phyloP scores from a whole-genome alignment of 2,113 vertebrate species.

The Dolichotis patagonum region DNA sequence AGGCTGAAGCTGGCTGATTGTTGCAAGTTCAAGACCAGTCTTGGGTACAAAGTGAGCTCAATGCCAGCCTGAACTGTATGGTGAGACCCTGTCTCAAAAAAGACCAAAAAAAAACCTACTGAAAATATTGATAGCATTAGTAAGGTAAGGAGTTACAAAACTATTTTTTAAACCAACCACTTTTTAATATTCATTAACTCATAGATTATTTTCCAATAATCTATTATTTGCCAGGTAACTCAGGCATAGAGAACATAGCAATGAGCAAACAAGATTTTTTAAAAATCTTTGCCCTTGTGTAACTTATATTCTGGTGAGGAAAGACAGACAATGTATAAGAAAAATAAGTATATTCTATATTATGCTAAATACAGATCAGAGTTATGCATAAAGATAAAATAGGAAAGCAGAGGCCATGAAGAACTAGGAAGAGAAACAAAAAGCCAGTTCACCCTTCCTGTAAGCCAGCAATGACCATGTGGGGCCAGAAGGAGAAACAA shows the following conservation, averaged over 20 bases:
- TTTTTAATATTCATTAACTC: conserved; percentile 22
- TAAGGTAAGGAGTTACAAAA: not conserved
- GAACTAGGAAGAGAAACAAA: too few species aligned
- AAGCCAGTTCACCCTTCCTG: too few species aligned
- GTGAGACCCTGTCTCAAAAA: too few species aligned
- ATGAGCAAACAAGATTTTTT: not conserved
- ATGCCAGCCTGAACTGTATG: too few species aligned
- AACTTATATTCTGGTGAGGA: not conserved
- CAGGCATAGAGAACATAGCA: not conserved
- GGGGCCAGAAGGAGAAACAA: too few species aligned
- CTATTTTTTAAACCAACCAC: conserved; percentile 13
- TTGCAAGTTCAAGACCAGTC: too few species aligned
- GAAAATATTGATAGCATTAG: not conserved
- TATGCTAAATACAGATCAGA: not conserved
- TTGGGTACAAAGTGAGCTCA: too few species aligned
- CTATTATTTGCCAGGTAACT: not conserved
- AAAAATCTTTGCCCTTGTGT: not conserved
- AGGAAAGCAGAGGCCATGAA: too few species aligned
- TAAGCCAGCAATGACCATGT: too few species aligned
- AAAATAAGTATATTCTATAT: not conserved
- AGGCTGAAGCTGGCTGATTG: too few species aligned
- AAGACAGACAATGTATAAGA: not conserved
- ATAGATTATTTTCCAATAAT: conserved; percentile 7
- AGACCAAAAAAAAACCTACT: not conserved
- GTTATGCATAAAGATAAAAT: not conserved